A percentile compares a stretch with the other conserved stretches of the same genome.
phyloP scores from a whole-genome alignment of 2,888 invertebrate genomes.

The Serripes groenlandicus region DNA sequence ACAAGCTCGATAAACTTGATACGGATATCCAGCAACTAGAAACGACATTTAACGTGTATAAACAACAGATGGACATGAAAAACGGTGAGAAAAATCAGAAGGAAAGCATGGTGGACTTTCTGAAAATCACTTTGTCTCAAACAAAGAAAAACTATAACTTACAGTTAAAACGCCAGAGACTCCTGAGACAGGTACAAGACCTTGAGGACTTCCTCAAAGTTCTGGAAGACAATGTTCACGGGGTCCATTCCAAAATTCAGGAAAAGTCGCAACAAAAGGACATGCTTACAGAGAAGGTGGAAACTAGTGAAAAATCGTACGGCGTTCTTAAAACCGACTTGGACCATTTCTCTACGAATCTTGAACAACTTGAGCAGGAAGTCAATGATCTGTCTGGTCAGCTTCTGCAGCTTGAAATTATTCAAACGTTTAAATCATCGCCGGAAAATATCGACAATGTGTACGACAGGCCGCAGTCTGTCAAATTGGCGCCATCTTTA shows the following conservation, averaged over 20 bases:
- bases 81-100: conserved; percentile 81
- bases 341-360: conserved; percentile 79
- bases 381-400: conserved; percentile 79
- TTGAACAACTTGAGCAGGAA: conserved; percentile 81
- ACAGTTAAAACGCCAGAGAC: conserved; percentile 81
- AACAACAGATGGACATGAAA: conserved; percentile 76
- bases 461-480: conserved; percentile 82
- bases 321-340: conserved; percentile 78
- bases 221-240: conserved; percentile 77
- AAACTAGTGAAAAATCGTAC: conserved; percentile 78
- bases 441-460: conserved; percentile 85
- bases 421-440: conserved; percentile 84
- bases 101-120: conserved; percentile 84
- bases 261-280: conserved; percentile 79
- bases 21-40: conserved; percentile 80
- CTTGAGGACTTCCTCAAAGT: conserved; percentile 77
- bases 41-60: conserved; percentile 74
- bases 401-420: conserved; percentile 82
- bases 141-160: conserved; percentile 83
- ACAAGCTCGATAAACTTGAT: conserved; percentile 80
- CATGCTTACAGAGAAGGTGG: conserved; percentile 77
- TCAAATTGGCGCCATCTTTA: conserved; percentile 84
- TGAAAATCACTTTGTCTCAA: conserved; percentile 83
- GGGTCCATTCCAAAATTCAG: conserved; percentile 77
- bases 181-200: conserved; percentile 81